These are phyloP conservation scores for Halcyon senegalensis DNA, from an alignment of 2,113 vertebrate genomes.

Conservation along the genomic window DNA sequence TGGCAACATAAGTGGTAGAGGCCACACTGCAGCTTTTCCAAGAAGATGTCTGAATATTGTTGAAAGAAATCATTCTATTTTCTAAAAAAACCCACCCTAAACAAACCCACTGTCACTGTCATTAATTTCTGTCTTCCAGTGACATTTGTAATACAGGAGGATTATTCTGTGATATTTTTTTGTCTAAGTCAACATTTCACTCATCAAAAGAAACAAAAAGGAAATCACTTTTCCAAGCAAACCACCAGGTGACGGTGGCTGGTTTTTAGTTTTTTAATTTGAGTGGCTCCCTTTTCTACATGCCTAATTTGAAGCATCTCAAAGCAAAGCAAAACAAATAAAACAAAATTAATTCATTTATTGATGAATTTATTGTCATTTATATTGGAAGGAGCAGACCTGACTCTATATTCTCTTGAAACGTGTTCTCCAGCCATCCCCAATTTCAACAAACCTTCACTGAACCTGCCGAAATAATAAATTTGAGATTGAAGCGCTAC, in stretches of 20 bases:
- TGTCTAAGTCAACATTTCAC: accelerated
- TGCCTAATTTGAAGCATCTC: not conserved
- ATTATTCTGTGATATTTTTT: not conserved
- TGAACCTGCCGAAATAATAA: not conserved
- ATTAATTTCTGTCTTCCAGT: not conserved
- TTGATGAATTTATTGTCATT: not conserved
- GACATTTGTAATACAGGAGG: not conserved
- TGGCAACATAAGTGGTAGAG: not conserved
- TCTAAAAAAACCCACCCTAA: not conserved
- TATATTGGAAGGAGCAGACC: not conserved
- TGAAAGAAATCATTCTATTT: not conserved
- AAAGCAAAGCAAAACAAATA: not conserved
- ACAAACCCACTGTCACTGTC: not conserved
- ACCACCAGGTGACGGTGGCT: no score
- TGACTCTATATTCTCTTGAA: not conserved
- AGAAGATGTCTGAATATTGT: not conserved
- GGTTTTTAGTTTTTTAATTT: not conserved
- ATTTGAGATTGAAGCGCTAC: not conserved
- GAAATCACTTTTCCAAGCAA: no score
- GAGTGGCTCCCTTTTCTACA: not conserved
- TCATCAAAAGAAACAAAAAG: not conserved
- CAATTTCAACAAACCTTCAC: not conserved
- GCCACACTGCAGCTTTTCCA: not conserved
- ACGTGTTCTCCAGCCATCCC: not conserved
- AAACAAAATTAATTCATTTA: not conserved